Conservation (phyloP, 2,797 vertebrate species). For the Crotalus adamanteus region DNA sequence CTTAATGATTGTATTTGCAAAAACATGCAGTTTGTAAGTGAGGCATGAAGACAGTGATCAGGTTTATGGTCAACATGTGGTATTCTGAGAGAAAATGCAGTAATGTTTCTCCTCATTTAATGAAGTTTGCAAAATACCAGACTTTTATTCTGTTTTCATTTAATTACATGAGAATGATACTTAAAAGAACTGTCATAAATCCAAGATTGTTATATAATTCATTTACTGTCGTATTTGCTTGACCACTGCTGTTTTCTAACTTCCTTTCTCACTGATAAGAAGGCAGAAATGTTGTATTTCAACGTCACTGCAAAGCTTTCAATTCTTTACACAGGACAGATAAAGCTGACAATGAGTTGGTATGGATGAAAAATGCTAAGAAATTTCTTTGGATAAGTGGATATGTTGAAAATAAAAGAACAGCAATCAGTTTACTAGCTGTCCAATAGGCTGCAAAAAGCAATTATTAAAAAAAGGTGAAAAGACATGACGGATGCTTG, state of each 20-base stretch:
- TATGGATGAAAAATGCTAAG: not conserved
- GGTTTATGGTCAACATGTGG: not conserved
- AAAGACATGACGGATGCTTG: not conserved
- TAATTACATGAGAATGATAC: not conserved
- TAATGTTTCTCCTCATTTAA: not conserved
- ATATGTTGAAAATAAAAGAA: not conserved
- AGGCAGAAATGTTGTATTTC: not conserved
- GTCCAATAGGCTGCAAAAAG: not conserved
- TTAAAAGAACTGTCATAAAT: not conserved
- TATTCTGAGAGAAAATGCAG: not conserved
- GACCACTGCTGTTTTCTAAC: not conserved
- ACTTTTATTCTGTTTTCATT: not conserved
- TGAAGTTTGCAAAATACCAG: not conserved
- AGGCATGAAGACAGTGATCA: not conserved
- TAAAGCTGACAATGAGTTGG: not conserved
- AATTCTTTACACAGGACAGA: not conserved
- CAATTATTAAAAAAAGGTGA: not conserved
- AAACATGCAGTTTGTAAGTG: not conserved
- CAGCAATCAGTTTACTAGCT: not conserved
- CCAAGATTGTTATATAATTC: not conserved
- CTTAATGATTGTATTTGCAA: not conserved
- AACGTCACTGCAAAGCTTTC: not conserved
- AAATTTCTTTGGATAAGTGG: not conserved
- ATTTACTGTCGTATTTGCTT: not conserved
- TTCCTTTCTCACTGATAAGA: not conserved